Percentiles rank a stretch among this genome's conserved stretches.
Conservation (phyloP, 2,797 vertebrate genomes). For the Pangasius macronema region DNA sequence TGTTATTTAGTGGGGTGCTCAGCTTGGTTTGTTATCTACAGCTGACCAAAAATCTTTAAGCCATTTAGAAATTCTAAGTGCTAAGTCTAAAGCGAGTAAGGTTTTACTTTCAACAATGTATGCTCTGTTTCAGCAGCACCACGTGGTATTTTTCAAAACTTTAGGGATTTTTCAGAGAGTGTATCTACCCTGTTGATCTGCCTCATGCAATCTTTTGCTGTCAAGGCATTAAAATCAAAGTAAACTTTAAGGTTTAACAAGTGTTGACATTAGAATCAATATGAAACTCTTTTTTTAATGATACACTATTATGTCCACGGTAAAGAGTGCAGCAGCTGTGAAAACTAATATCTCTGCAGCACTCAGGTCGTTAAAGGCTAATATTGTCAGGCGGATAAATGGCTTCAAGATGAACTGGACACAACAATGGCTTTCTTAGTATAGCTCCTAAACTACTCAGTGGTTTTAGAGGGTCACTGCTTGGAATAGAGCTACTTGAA, state of each 20-base stretch:
- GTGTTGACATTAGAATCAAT: background rate
- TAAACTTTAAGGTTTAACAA: background rate
- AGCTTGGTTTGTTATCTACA: slow-evolving; percentile 17
- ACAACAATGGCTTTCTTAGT: slow-evolving; percentile 34
- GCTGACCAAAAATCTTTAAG: background rate
- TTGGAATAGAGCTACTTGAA: slow-evolving; percentile 19
- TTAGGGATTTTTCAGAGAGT: background rate
- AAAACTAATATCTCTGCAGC: slow-evolving; percentile 26
- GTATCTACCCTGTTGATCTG: background rate
- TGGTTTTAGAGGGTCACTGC: slow-evolving; percentile 16
- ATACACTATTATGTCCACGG: background rate
- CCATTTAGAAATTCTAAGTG: slow-evolving; percentile 12
- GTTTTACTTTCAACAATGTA: background rate
- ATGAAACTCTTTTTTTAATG: background rate
- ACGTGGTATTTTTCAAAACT: background rate
- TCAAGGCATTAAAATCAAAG: background rate
- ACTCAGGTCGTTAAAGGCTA: slow-evolving; percentile 13
- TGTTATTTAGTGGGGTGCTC: slow-evolving; percentile 36
- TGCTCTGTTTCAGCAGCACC: background rate
- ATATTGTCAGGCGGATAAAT: slow-evolving; percentile 45
- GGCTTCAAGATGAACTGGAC: slow-evolving; percentile 41
- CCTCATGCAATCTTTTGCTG: background rate
- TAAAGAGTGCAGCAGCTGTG: slow-evolving; percentile 28
- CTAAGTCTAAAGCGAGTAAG: background rate
- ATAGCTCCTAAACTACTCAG: background rate